phyloP scores from a whole-genome alignment of 2,888 invertebrate genomes.

The Chrysotoxum bicinctum region DNA sequence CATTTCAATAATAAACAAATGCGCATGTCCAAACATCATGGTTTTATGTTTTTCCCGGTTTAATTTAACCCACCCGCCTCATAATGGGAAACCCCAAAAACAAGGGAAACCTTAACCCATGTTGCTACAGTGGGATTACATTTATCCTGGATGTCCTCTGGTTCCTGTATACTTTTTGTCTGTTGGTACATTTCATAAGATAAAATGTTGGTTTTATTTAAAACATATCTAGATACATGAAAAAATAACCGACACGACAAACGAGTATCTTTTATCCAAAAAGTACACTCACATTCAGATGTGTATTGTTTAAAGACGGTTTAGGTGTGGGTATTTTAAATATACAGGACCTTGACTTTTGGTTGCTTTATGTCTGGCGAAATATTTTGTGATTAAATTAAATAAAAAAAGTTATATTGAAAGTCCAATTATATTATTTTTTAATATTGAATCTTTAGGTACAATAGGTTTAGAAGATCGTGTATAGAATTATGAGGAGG shows the following conservation, averaged over 20 bases:
- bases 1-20: not conserved
- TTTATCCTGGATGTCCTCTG: conserved; percentile 32
- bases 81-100: conserved; percentile 1
- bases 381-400: not conserved
- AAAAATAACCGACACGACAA: not conserved
- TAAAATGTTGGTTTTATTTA: conserved; percentile 39
- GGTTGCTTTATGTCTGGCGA: not conserved
- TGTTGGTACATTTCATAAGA: conserved; percentile 3
- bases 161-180: conserved; percentile 33
- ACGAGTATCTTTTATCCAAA: not conserved
- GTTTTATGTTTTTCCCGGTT: not conserved
- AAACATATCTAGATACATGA: not conserved
- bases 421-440: not conserved
- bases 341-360: conserved; percentile 3
- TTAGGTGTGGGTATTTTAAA: not conserved
- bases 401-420: not conserved
- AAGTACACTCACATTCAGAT: not conserved
- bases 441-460: not conserved
- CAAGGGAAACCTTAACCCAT: conserved; percentile 25
- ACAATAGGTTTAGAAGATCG: no score
- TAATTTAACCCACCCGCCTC: not conserved
- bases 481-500: no score
- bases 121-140: conserved; percentile 40
- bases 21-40: conserved; percentile 40
- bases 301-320: not conserved